Conservation (phyloP, 2,888 invertebrate genomes). For the Brachyopa scutellaris region DNA sequence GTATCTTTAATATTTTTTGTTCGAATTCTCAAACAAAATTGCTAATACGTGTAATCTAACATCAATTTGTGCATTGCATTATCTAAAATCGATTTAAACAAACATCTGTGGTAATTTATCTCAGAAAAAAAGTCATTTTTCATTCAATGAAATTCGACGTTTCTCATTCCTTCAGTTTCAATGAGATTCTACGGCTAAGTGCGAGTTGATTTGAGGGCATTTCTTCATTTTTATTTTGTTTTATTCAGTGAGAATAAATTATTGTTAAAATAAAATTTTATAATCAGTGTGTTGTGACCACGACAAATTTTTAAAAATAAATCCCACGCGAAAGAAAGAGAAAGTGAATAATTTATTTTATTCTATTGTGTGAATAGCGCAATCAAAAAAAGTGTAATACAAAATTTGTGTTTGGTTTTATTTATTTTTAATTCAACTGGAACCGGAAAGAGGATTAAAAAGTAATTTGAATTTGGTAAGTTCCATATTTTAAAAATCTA, state of each 20-base stretch:
- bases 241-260: constrained; percentile 55
- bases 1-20: neutral
- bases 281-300: constrained; percentile 31
- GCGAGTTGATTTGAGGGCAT: constrained; percentile 12
- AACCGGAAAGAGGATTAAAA: constrained; percentile 39
- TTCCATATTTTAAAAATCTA: neutral
- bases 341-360: constrained; percentile 35
- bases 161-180: too few relatives aligned
- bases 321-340: constrained; percentile 13
- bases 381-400: constrained; percentile 8
- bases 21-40: neutral
- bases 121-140: too few relatives aligned
- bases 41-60: neutral
- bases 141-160: too few relatives aligned
- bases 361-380: constrained; percentile 8
- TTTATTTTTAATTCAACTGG: neutral
- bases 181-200: too few relatives aligned
- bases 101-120: too few relatives aligned
- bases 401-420: neutral
- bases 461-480: constrained; percentile 22
- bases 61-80: too few relatives aligned
- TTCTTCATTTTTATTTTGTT: constrained; percentile 45
- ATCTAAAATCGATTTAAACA: too few relatives aligned
- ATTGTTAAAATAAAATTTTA: constrained; percentile 26
- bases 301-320: constrained; percentile 55